phyloP scores from a whole-genome alignment of 1,140 invertebrate species.

The Brachystomella parvula region DNA sequence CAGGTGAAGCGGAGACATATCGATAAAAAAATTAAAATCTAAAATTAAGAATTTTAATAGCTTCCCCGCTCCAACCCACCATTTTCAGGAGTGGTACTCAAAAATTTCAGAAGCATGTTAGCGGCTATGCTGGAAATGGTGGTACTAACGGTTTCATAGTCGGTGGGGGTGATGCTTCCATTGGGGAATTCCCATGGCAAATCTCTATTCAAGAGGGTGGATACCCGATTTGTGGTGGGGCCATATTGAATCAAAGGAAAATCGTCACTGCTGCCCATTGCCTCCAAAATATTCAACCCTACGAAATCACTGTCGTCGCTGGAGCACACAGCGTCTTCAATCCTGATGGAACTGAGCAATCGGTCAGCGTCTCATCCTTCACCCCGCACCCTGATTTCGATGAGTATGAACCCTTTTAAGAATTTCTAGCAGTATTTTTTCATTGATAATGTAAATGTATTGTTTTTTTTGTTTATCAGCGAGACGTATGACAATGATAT shows the following conservation, averaged over 20 bases:
- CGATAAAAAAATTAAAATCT: too few species aligned
- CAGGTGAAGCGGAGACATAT: neutral
- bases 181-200: neutral
- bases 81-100: neutral
- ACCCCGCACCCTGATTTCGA: neutral
- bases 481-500: neutral
- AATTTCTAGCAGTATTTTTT: neutral
- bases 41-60: neutral
- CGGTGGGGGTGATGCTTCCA: neutral
- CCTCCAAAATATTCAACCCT: neutral
- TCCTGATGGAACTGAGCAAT: constrained; percentile 10
- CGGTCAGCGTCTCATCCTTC: neutral
- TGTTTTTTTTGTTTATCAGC: neutral
- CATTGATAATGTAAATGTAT: neutral
- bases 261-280: constrained; percentile 18
- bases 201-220: constrained; percentile 7
- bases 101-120: neutral
- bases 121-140: neutral
- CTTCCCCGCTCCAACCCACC: neutral
- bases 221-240: constrained; percentile 14
- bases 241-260: constrained; percentile 5
- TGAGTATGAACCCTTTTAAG: neutral
- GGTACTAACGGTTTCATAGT: neutral
- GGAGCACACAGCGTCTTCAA: constrained; percentile 10
- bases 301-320: constrained; percentile 7